Evolutionary conservation across 2,797 vertebrate genomes (phyloP).

Genomic region (Taenioides sp.): DNA sequence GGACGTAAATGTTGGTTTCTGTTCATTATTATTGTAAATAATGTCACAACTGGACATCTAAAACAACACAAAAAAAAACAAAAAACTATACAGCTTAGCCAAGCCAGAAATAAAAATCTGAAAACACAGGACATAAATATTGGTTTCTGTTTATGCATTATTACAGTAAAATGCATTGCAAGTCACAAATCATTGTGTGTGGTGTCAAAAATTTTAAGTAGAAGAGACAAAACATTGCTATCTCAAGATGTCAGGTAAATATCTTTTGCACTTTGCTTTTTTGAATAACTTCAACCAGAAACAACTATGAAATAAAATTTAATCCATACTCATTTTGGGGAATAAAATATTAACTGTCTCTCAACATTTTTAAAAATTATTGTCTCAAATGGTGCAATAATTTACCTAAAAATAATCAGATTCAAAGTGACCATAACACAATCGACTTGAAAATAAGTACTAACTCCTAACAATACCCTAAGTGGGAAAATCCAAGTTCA

Average conservation of each 20-base stretch:
- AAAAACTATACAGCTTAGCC: neutral
- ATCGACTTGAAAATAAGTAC: neutral
- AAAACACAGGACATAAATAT: neutral
- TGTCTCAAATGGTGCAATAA: too few species aligned
- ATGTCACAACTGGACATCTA: too few species aligned
- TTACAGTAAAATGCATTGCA: neutral
- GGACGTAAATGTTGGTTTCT: neutral
- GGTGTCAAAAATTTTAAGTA: too few species aligned
- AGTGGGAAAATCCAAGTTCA: conserved; percentile 3
- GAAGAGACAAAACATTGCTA: too few species aligned
- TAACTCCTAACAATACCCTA: neutral
- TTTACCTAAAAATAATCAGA: neutral
- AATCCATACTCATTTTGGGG: neutral
- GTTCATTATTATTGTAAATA: too few species aligned
- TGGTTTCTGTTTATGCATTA: too few species aligned
- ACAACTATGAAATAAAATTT: neutral
- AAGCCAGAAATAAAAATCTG: neutral
- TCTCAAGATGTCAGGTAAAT: too few species aligned
- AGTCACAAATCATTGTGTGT: neutral
- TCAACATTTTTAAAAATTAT: too few species aligned
- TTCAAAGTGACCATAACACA: neutral
- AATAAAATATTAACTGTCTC: too few species aligned
- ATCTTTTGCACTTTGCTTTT: neutral
- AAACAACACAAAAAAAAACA: too few species aligned
- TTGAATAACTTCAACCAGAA: neutral